Conservation (phyloP, 2,113 vertebrate genomes). For the Semnopithecus entellus region DNA sequence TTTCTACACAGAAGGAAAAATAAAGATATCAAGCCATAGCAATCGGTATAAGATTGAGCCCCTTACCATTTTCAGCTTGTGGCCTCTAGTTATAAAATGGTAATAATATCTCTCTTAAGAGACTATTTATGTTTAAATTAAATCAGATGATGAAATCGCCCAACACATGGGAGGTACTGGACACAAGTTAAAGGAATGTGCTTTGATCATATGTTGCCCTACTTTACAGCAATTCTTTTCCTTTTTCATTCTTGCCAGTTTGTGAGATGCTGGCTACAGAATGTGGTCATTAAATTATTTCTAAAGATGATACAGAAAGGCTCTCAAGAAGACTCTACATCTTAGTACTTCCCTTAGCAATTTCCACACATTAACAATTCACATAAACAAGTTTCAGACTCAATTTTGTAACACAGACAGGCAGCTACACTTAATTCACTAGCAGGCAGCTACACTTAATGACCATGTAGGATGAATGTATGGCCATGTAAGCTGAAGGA, state of each 20-base stretch:
- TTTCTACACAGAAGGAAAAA: neutral
- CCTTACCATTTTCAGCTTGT: neutral
- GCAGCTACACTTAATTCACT: neutral
- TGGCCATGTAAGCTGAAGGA: neutral
- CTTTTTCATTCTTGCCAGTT: neutral
- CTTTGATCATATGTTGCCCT: neutral
- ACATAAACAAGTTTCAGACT: neutral
- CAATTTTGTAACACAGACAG: neutral
- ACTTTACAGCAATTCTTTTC: neutral
- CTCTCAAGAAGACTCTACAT: neutral
- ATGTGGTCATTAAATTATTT: neutral
- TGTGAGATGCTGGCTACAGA: neutral
- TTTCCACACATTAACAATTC: neutral
- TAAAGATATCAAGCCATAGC: neutral
- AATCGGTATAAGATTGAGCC: neutral
- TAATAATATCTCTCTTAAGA: neutral
- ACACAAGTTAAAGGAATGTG: neutral
- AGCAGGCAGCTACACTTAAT: neutral
- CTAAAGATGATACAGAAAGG: neutral
- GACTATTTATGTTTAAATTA: slow-evolving; percentile 38
- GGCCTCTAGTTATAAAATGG: neutral
- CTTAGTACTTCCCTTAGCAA: neutral
- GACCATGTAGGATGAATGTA: neutral
- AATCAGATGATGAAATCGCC: neutral
- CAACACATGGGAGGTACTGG: neutral